A percentile compares a stretch with the other conserved stretches of the same genome.
These are phyloP conservation scores for Hydrophis major DNA, from an alignment of 2,797 vertebrate species.

Conservation along the genomic window DNA sequence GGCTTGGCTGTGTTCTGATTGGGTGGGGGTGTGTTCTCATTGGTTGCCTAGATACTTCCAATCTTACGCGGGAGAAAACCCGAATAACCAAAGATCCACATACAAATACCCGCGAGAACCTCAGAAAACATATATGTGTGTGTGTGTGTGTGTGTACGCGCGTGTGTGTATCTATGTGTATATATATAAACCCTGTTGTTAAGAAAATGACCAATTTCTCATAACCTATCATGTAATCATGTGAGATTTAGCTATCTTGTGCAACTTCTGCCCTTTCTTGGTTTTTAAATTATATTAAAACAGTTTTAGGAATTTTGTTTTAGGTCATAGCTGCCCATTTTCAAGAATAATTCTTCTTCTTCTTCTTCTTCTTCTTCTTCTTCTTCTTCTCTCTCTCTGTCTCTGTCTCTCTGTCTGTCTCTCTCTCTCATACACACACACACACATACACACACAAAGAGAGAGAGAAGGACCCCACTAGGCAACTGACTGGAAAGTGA, in stretches of 20 bases:
- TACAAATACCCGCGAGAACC: too few species aligned
- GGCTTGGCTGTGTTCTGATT: too few species aligned
- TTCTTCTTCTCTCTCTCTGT: too few species aligned
- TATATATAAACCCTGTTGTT: neutral
- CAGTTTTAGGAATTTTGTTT: neutral
- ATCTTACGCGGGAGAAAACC: too few species aligned
- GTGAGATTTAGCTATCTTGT: neutral
- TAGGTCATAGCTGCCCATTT: neutral
- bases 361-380: rapidly evolving
- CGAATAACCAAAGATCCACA: too few species aligned
- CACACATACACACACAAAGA: neutral
- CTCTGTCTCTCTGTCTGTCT: too few species aligned
- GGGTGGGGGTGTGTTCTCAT: too few species aligned
- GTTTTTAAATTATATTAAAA: neutral
- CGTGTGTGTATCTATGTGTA: too few species aligned
- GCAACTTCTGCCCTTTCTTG: neutral
- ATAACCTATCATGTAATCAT: neutral
- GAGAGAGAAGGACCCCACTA: neutral
- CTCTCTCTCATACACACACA: neutral
- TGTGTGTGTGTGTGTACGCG: too few species aligned
- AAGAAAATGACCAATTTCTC: neutral
- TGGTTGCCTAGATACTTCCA: too few species aligned
- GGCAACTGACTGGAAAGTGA: neutral
- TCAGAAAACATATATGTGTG: too few species aligned
- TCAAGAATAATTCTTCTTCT: neutral